Percentiles rank a stretch among this genome's conserved stretches.
Evolutionary conservation across 2,888 invertebrate genomes (phyloP).

Genomic region (Nipponacmea schrenckii): DNA sequence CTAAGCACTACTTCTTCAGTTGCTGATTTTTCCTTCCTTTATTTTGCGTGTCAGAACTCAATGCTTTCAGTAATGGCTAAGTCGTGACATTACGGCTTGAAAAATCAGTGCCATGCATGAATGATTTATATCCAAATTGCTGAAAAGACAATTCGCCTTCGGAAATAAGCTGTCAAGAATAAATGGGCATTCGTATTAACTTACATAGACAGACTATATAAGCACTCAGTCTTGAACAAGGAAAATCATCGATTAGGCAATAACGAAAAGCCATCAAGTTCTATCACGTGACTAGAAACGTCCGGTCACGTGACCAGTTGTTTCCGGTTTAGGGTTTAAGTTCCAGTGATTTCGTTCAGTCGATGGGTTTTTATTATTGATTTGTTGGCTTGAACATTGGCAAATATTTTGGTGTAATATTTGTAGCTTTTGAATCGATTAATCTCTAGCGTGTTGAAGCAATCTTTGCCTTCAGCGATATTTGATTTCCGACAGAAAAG

Average conservation of each 20-base stretch:
- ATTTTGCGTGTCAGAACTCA: neutral
- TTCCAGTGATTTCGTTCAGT: conserved; percentile 29
- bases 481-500: conserved; percentile 21
- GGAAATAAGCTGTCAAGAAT: conserved; percentile 32
- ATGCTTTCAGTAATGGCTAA: neutral
- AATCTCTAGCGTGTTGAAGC: conserved; percentile 13
- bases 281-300: conserved; percentile 13
- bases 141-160: conserved; percentile 17
- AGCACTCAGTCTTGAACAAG: conserved; percentile 25
- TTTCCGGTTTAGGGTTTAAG: conserved; percentile 29
- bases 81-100: neutral
- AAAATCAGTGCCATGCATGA: conserved; percentile 20
- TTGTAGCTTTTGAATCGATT: conserved; percentile 19
- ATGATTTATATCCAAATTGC: conserved; percentile 21
- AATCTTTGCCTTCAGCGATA: conserved; percentile 21
- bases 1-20: neutral
- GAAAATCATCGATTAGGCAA: conserved; percentile 22
- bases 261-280: conserved; percentile 30
- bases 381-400: conserved; percentile 29
- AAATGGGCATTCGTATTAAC: conserved; percentile 28
- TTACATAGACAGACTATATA: conserved; percentile 25
- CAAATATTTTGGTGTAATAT: conserved; percentile 35
- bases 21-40: conserved; percentile 1
- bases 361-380: conserved; percentile 25
- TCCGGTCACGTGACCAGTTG: conserved; percentile 29